A percentile compares a stretch with the other conserved stretches of the same genome.
Evolutionary conservation across 2,113 vertebrate genomes (phyloP).

Genomic region (Nothoprocta perdicaria): DNA sequence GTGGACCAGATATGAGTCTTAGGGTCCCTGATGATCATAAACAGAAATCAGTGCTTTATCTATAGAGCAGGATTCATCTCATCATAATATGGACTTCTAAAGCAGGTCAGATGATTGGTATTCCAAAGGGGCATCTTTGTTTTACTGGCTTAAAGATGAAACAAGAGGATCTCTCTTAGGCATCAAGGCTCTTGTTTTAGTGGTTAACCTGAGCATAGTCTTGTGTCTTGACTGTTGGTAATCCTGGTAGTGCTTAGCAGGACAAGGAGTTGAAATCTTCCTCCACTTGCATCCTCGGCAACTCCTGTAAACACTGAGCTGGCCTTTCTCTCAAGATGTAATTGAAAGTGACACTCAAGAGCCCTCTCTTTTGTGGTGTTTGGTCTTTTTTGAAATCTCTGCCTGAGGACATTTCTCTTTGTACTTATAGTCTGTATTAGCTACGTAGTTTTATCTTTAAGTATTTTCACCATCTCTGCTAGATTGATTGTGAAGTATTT

Average conservation of each 20-base stretch:
- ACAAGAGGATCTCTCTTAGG: background rate
- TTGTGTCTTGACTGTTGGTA: fast-evolving
- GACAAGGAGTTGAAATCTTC: background rate
- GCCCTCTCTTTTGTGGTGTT: background rate
- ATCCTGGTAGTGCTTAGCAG: background rate
- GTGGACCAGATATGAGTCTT: background rate
- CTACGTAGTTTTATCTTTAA: background rate
- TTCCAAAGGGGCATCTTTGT: background rate
- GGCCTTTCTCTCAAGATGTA: background rate
- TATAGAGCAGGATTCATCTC: background rate
- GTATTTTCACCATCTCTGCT: background rate
- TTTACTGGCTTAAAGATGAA: background rate
- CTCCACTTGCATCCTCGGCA: background rate
- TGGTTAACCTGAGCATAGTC: background rate
- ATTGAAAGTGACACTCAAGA: background rate
- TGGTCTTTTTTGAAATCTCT: fast-evolving
- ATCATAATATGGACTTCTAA: background rate
- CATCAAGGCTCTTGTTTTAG: background rate
- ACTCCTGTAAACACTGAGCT: background rate
- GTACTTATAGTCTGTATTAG: background rate
- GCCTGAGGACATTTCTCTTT: background rate
- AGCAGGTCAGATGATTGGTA: background rate
- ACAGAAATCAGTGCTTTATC: background rate
- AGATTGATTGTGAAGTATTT: background rate
- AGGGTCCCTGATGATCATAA: background rate